Evolutionary conservation across 92 coral and sea anemone species (phyloP), one percentile per base, ranked within the genome.

Genomic region (Siderastrea siderea): DNA sequence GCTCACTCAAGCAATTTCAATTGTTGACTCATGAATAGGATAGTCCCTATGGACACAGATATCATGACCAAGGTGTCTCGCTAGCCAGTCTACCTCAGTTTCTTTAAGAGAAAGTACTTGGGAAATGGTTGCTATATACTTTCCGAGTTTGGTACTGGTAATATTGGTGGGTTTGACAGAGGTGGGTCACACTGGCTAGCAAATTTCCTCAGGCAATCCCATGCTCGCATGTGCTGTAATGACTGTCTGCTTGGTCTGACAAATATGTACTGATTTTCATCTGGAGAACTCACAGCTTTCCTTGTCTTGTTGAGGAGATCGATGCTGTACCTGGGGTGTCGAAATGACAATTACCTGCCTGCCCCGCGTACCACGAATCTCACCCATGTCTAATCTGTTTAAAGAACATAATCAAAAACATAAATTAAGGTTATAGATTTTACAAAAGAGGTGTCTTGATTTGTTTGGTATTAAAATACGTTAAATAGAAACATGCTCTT

Each of bases 81-180:
- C 89, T 9, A 92, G 92, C 94, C 94, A 92, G 64, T 85, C 92
- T 26, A 92, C 49, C 80, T 88, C 91, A 26, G 44, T 73, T 52
- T 88, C 85, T 14, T 80, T 79, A 46, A 83, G 74, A 65, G 60
- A 12, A 0, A 49, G 74, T 14, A 89, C 89, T 69, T 89, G 92
- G 15, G 93, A 79, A n/a, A 90, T 75, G 14, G 90, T 90, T 47
- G 90, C 93, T 45, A 85, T 72, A 54, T 90, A 90, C 69, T 90
- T 90, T 16, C 90, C 62, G 0, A 90, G 47, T 16, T 66, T 84
- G 1, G 90, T 90, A 38, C 93, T 64, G 1, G 93, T 90, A 1
- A 90, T 71, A 14, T 8, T 7, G 4, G 54, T 8, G 88, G 82
- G 44, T 74, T 58, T 59, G 61, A 8, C 7, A 74, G 88, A 19